A percentile compares a stretch with the other conserved stretches of the same genome.
phyloP scores from a whole-genome alignment of 2,888 invertebrate genomes.

The Pristionchus japonicus region DNA sequence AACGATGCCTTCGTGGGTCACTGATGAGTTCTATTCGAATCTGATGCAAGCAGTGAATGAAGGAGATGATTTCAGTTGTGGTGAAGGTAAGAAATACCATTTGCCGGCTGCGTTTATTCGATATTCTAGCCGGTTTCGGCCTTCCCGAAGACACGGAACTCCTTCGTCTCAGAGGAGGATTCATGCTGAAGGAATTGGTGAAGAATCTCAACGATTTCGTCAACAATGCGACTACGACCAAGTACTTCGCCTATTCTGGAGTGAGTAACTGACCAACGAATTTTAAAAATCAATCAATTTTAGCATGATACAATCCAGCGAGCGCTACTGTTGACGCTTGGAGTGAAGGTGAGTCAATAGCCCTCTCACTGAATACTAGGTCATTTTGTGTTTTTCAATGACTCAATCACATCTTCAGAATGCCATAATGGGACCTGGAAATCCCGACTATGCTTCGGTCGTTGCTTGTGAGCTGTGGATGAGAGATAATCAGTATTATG shows the following conservation, averaged over 20 bases:
- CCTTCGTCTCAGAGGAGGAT: slow-evolving; percentile 48
- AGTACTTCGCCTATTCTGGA: slow-evolving; percentile 48
- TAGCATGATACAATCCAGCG: slow-evolving; percentile 34
- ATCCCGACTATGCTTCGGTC: slow-evolving; percentile 47
- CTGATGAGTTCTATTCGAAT: slow-evolving; percentile 18
- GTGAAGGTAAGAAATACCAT: background rate
- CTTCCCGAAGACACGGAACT: slow-evolving; percentile 48
- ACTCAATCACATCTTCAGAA: background rate
- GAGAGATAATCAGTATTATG: slow-evolving; percentile 37
- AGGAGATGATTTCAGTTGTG: background rate
- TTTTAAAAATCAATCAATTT: background rate
- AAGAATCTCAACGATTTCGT: slow-evolving; percentile 42
- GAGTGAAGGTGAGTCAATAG: slow-evolving; percentile 36
- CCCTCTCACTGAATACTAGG: too few relatives aligned
- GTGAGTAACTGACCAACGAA: slow-evolving; percentile 16
- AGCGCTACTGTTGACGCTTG: slow-evolving; percentile 18
- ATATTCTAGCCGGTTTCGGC: slow-evolving; percentile 52
- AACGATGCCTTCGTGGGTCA: slow-evolving; percentile 43
- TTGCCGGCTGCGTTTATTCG: too few relatives aligned
- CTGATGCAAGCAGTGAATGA: background rate
- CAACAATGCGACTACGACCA: background rate
- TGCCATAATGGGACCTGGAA: background rate
- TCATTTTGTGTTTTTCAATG: background rate
- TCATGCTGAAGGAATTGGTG: slow-evolving; percentile 49
- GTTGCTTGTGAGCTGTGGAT: slow-evolving; percentile 46